Conservation (phyloP, 1,140 invertebrate genomes). For the Drosophila subobscura region DNA sequence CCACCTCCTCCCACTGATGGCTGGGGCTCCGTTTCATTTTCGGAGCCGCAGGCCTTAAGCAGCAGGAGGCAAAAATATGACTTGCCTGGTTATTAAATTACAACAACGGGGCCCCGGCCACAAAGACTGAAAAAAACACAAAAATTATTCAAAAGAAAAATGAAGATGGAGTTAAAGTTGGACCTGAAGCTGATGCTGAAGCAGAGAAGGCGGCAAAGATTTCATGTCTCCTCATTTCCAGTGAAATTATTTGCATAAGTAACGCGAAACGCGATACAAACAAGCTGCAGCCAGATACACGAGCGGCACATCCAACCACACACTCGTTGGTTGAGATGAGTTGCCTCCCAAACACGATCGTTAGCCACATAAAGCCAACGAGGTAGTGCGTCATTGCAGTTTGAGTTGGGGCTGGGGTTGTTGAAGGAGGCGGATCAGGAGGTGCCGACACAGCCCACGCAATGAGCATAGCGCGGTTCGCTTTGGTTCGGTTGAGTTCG, state of each 20-base stretch:
- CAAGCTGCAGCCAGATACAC: constrained; percentile 49
- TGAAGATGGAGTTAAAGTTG: constrained; percentile 29
- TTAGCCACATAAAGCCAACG: constrained; percentile 63
- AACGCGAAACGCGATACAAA: constrained; percentile 72
- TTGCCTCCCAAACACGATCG: constrained; percentile 74
- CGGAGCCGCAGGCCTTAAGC: constrained; percentile 57
- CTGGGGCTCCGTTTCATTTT: constrained; percentile 25
- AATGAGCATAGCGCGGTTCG: constrained; percentile 2
- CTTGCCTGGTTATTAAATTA: constrained; percentile 80
- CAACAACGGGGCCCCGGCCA: constrained; percentile 58
- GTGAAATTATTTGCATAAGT: constrained; percentile 81
- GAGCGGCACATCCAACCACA: background rate
- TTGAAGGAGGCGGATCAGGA: constrained; percentile 1
- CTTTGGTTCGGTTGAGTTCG: too few species aligned
- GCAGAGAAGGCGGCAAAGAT: constrained; percentile 31
- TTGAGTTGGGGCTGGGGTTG: constrained; percentile 8
- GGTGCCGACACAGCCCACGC: constrained; percentile 36
- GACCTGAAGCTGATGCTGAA: background rate
- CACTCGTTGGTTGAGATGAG: constrained; percentile 37
- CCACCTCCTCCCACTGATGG: constrained; percentile 34
- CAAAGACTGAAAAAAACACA: constrained; percentile 78
- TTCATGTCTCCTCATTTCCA: constrained; percentile 71
- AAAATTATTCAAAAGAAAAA: constrained; percentile 66
- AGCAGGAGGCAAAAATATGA: constrained; percentile 80
- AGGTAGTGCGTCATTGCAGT: constrained; percentile 68